phyloP scores from a whole-genome alignment of 2,888 invertebrate genomes.

The Nesidiocoris tenuis region DNA sequence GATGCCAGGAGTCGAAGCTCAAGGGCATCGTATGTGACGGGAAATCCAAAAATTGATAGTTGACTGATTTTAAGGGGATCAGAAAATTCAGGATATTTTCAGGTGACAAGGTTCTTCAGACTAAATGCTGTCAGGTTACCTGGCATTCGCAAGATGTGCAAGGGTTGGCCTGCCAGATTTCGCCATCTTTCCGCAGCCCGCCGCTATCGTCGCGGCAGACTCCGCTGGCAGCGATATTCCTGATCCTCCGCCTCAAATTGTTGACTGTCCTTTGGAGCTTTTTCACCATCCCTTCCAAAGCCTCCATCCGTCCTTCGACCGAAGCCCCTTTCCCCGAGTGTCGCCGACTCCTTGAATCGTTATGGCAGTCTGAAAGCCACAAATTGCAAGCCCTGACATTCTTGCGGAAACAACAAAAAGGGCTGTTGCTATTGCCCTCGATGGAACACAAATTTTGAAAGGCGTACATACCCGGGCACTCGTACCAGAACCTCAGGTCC shows the following conservation, averaged over 20 bases:
- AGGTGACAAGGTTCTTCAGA: too few relatives aligned
- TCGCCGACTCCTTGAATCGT: conserved; percentile 52
- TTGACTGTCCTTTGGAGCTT: conserved; percentile 59
- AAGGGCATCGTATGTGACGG: too few relatives aligned
- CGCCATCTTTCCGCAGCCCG: conserved; percentile 56
- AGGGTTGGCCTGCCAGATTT: conserved; percentile 57
- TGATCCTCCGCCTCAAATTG: conserved; percentile 58
- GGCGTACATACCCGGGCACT: conserved; percentile 62
- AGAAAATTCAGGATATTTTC: too few relatives aligned
- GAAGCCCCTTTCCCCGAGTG: conserved; percentile 53
- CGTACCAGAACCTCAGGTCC: conserved; percentile 77
- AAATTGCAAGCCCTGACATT: too few relatives aligned
- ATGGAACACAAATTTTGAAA: too few relatives aligned
- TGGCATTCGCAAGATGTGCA: conserved; percentile 59
- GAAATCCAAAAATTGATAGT: too few relatives aligned
- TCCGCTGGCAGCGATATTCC: conserved; percentile 53
- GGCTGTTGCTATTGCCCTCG: too few relatives aligned
- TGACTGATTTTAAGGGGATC: too few relatives aligned
- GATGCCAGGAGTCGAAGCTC: too few relatives aligned
- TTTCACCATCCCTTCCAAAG: conserved; percentile 59
- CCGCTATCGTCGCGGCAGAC: conserved; percentile 56
- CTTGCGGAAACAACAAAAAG: too few relatives aligned
- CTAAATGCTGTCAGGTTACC: too few relatives aligned
- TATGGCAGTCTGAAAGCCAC: conserved; percentile 25
- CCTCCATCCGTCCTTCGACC: conserved; percentile 58